Evolutionary conservation across 2,797 vertebrate species (phyloP), one percentile per base, ranked within the genome.

Genomic region (Notolabrus celidotus): DNA sequence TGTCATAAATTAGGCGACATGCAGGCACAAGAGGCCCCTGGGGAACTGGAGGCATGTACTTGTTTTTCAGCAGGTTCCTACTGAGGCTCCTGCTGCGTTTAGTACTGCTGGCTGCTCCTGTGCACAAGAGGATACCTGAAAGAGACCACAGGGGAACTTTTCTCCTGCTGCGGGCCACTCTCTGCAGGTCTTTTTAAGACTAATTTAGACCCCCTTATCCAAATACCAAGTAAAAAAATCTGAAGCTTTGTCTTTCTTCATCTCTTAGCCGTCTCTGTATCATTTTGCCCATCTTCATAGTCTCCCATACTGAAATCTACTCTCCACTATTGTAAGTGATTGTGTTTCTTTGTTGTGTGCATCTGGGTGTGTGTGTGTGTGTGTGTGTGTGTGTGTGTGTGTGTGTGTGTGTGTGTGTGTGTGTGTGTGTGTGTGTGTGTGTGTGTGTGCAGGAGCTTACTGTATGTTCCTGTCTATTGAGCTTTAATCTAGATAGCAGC

Each of bases 401-500:
- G 50, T 27, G 36, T 70, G 23, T 74, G 46, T 58, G 34, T 33
- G 38, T n/a, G n/a, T n/a, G n/a, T n/a, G n/a, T n/a, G n/a, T n/a
- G n/a, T n/a, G 46, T 71, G 42, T 58, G 34, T 33, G 38, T 72
- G 23, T 76, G 50, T 27, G 36, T 70, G 23, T 74, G 46, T 58
- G 34, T 33, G 38, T 72, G 23, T 76, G 50, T 53, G 51, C 58
- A 63, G 73, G 58, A 47, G 39, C 83, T 79, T 72, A 63, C 47
- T 71, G 71, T 63, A 69, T 82, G 82, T 86, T 79, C 74, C 79
- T 87, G 82, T 84, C 86, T 89, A 84, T 88, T 86, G 86, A 87
- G 87, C 85, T 90, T 91, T 93, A 92, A 92, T 92, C 92, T 88
- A 74, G 85, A 90, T 89, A 84, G 85, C 84, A 58, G 67, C 86